These are phyloP conservation scores for Aleadryas rufinucha DNA, from an alignment of 2,113 vertebrate genomes.

Conservation along the genomic window DNA sequence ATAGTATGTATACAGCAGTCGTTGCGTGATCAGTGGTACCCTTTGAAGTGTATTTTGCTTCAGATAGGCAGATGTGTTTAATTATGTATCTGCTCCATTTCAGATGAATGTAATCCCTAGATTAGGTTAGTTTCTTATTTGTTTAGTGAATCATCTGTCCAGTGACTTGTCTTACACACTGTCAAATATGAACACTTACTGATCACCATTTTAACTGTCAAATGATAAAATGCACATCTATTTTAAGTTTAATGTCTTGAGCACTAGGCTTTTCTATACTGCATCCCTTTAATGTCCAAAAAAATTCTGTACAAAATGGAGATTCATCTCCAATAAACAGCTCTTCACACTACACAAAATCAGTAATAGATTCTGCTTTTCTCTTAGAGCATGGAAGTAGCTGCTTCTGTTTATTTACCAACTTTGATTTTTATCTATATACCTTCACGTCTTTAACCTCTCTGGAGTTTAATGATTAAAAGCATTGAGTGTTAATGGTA, in stretches of 20 bases:
- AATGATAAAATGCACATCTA: not conserved
- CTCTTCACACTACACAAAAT: not conserved
- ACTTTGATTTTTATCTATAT: not conserved
- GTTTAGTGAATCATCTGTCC: not conserved
- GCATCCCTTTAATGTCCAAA: not conserved
- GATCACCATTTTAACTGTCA: not conserved
- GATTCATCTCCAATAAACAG: not conserved
- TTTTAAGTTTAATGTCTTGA: not conserved
- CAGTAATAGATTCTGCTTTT: not conserved
- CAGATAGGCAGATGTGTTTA: not conserved
- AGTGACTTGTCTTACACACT: not conserved
- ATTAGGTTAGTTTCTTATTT: not conserved
- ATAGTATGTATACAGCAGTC: not conserved
- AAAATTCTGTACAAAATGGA: not conserved
- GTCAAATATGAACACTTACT: not conserved
- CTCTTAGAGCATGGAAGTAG: not conserved
- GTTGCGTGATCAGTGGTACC: not conserved
- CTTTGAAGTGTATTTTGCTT: slow-evolving; percentile 20
- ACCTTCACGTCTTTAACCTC: not conserved
- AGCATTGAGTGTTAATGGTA: not conserved
- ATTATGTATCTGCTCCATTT: not conserved
- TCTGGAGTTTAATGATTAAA: not conserved
- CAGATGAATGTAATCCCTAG: not conserved
- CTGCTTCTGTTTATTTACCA: not conserved
- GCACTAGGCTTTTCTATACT: not conserved